Percentiles rank a stretch among this genome's conserved stretches.
Evolutionary conservation across 2,797 vertebrate genomes (phyloP).

Genomic region (Cryptoprocta ferox): DNA sequence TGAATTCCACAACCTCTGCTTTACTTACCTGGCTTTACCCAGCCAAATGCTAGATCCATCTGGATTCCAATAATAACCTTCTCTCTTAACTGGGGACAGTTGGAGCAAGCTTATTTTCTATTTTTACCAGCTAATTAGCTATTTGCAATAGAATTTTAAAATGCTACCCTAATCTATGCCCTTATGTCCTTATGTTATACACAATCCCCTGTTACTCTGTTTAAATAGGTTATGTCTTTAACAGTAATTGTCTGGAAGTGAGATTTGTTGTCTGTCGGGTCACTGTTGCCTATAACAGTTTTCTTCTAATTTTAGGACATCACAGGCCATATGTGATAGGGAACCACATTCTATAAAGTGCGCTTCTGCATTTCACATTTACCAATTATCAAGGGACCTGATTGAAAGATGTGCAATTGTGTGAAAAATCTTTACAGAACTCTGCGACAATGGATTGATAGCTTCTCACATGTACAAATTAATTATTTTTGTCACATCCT

Average conservation of each 20-base stretch:
- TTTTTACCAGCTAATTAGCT: slow-evolving; percentile 63
- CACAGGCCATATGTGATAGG: neutral
- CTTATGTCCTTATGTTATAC: slow-evolving; percentile 33
- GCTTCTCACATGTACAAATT: neutral
- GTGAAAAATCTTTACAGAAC: neutral
- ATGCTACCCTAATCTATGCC: neutral
- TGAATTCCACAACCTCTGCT: neutral
- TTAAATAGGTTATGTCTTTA: slow-evolving; percentile 57
- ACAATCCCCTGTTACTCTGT: neutral
- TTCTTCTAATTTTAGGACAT: slow-evolving; percentile 53
- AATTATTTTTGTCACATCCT: slow-evolving; percentile 45
- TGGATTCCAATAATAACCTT: slow-evolving; percentile 31
- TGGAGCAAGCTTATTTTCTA: slow-evolving; percentile 32
- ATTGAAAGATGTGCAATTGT: neutral
- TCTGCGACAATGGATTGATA: neutral
- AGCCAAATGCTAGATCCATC: neutral
- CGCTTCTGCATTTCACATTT: neutral
- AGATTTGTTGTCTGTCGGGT: neutral
- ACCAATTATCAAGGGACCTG: neutral
- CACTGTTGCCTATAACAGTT: neutral
- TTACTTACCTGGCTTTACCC: neutral
- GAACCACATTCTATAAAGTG: neutral
- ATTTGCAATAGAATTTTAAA: slow-evolving; percentile 58
- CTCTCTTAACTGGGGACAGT: neutral
- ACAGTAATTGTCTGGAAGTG: slow-evolving; percentile 15